Evolutionary conservation across 1,140 invertebrate genomes (phyloP).

Genomic region (Drosophila sechellia): DNA sequence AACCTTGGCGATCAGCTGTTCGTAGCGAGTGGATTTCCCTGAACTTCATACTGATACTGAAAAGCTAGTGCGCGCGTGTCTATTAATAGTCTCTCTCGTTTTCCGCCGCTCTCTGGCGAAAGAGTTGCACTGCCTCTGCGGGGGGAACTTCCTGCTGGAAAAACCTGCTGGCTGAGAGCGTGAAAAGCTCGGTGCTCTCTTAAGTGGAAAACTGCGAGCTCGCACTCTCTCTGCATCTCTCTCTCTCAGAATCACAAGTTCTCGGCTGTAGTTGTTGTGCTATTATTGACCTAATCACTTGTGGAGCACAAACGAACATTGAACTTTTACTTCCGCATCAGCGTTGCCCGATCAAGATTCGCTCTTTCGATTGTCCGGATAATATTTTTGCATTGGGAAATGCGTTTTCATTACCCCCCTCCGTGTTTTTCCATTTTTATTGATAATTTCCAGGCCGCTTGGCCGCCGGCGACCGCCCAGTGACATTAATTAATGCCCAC

Average conservation of each 20-base stretch:
- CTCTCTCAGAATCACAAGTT: slow-evolving; percentile 44
- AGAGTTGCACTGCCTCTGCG: neutral
- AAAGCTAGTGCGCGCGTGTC: slow-evolving; percentile 60
- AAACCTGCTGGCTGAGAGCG: slow-evolving; percentile 29
- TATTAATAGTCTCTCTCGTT: slow-evolving; percentile 63
- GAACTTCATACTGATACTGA: slow-evolving; percentile 72
- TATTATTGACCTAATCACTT: slow-evolving; percentile 85
- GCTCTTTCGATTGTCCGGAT: slow-evolving; percentile 7
- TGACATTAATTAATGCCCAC: slow-evolving; percentile 78
- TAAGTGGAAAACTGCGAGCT: slow-evolving; percentile 5
- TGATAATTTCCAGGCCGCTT: slow-evolving; percentile 62
- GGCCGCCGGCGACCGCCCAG: slow-evolving; percentile 62
- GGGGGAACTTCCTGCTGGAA: slow-evolving; percentile 59
- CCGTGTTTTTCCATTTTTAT: slow-evolving; percentile 41
- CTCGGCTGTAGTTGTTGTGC: slow-evolving; percentile 65
- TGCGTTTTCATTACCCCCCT: slow-evolving; percentile 11
- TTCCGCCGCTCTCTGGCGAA: neutral
- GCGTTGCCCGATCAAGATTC: slow-evolving; percentile 40
- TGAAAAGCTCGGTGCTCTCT: slow-evolving; percentile 48
- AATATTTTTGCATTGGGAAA: slow-evolving; percentile 1
- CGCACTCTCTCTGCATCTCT: neutral
- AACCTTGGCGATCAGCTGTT: slow-evolving; percentile 70
- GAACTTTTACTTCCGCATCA: slow-evolving; percentile 84
- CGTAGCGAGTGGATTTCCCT: slow-evolving; percentile 72
- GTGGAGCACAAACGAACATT: slow-evolving; percentile 84